Evolutionary conservation across 2,888 invertebrate genomes (phyloP).

Genomic region (Oegoconia quadripuncta): DNA sequence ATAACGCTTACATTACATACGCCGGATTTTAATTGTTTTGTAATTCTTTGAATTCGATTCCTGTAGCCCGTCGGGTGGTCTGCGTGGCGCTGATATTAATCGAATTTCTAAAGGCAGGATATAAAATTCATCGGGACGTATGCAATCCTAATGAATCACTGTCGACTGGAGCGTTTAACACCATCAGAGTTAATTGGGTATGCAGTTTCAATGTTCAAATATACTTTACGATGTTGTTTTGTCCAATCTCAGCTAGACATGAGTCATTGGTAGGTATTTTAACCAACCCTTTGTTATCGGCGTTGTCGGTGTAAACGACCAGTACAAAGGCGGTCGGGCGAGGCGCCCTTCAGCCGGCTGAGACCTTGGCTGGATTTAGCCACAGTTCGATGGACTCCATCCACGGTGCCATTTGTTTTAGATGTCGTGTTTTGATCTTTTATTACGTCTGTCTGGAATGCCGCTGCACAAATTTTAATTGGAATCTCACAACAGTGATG

Average conservation of each 20-base stretch:
- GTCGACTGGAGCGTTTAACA: conserved; percentile 9
- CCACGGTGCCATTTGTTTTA: conserved; percentile 57
- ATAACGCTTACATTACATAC: conserved; percentile 29
- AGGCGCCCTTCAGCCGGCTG: conserved; percentile 68
- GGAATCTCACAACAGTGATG: conserved; percentile 33
- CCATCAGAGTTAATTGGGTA: conserved; percentile 14
- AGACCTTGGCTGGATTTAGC: conserved; percentile 77
- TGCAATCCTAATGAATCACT: conserved; percentile 14
- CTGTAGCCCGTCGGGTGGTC: conserved; percentile 55
- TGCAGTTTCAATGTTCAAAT: conserved; percentile 15
- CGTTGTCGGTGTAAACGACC: conserved; percentile 66
- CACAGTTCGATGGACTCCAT: conserved; percentile 71
- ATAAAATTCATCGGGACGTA: conserved; percentile 29
- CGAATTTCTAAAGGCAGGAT: conserved; percentile 22
- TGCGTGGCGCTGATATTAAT: conserved; percentile 27
- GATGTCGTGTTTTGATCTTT: conserved; percentile 56
- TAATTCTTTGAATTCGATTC: conserved; percentile 30
- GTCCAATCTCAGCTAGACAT: conserved; percentile 42
- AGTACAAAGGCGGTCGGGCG: conserved; percentile 62
- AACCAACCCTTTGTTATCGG: conserved; percentile 71
- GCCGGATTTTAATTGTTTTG: conserved; percentile 40
- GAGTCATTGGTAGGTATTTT: conserved; percentile 59
- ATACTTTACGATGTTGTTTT: conserved; percentile 30
- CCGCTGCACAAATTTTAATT: conserved; percentile 46
- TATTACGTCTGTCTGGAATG: conserved; percentile 53